Percentiles rank a stretch among this genome's conserved stretches.
phyloP scores from a whole-genome alignment of 2,888 invertebrate genomes.

The Drosophila barbarae region DNA sequence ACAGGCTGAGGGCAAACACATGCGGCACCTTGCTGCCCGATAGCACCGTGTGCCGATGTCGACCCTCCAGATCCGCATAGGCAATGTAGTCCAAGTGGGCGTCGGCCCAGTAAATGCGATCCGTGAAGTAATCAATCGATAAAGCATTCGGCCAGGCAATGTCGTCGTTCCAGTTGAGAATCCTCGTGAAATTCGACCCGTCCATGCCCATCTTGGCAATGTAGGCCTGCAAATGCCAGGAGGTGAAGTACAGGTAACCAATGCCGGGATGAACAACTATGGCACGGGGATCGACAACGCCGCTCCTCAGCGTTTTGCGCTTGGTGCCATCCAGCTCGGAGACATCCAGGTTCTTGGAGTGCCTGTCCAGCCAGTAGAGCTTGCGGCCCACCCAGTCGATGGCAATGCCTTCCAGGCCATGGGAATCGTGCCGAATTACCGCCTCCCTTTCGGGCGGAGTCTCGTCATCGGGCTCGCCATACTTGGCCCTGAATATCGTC shows the following conservation, averaged over 20 bases:
- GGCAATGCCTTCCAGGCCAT: conserved; percentile 97
- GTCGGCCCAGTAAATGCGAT: conserved; percentile 97
- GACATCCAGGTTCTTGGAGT: conserved; percentile 96
- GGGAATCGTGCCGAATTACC: conserved; percentile 94
- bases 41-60: conserved; percentile 89
- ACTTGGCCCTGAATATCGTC: conserved; percentile 90
- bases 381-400: conserved; percentile 98
- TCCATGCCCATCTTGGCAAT: conserved; percentile 99
- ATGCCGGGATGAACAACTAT: conserved; percentile 96
- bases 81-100: conserved; percentile 99
- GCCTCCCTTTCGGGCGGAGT: conserved; percentile 86
- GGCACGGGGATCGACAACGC: conserved; percentile 95
- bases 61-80: conserved; percentile 94
- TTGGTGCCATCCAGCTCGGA: conserved; percentile 95
- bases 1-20: conserved; percentile 95
- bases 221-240: conserved; percentile 97
- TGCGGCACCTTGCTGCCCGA: conserved; percentile 93
- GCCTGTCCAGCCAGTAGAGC: conserved; percentile 97
- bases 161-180: conserved; percentile 94
- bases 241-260: conserved; percentile 96
- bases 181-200: conserved; percentile 92
- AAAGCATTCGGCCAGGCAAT: conserved; percentile 99
- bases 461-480: conserved; percentile 81
- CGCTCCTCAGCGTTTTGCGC: conserved; percentile 92
- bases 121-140: conserved; percentile 97